phyloP scores from a whole-genome alignment of 2,888 invertebrate species.

The Caenorhabditis parvicauda region DNA sequence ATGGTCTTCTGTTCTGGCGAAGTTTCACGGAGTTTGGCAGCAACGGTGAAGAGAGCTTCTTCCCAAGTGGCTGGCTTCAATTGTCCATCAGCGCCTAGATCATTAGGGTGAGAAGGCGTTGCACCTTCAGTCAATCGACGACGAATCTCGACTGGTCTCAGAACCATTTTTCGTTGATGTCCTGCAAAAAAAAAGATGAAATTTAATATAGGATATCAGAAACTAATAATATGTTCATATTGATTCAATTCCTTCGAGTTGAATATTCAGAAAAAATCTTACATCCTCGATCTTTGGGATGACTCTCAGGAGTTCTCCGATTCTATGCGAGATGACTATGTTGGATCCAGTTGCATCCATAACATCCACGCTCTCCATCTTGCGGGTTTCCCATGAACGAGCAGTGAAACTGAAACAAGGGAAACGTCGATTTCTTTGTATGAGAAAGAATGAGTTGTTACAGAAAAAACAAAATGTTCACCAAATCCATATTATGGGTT shows the following conservation, averaged over 20 bases:
- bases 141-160: slow-evolving; percentile 95
- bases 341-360: slow-evolving; percentile 96
- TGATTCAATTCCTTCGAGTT: no score
- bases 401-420: slow-evolving; percentile 75
- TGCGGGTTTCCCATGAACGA: slow-evolving; percentile 93
- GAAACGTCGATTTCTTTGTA: no score
- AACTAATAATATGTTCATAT: no score
- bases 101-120: slow-evolving; percentile 90
- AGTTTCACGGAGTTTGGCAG: slow-evolving; percentile 72
- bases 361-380: slow-evolving; percentile 91
- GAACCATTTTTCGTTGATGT: slow-evolving; percentile 98
- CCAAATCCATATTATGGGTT: no score
- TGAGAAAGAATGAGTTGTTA: no score
- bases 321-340: slow-evolving; percentile 90
- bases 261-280: no score
- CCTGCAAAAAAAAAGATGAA: slow-evolving; percentile 68
- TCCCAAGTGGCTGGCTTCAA: slow-evolving; percentile 82
- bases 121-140: slow-evolving; percentile 92
- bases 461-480: no score
- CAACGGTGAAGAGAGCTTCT: slow-evolving; percentile 79
- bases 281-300: slow-evolving; percentile 90
- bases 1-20: slow-evolving; percentile 76
- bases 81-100: slow-evolving; percentile 68
- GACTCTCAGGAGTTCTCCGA: slow-evolving; percentile 91
- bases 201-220: no score